Evolutionary conservation across 1,140 invertebrate genomes (phyloP), one percentile per base, ranked within the genome.

Genomic region (Bombus confusus): DNA sequence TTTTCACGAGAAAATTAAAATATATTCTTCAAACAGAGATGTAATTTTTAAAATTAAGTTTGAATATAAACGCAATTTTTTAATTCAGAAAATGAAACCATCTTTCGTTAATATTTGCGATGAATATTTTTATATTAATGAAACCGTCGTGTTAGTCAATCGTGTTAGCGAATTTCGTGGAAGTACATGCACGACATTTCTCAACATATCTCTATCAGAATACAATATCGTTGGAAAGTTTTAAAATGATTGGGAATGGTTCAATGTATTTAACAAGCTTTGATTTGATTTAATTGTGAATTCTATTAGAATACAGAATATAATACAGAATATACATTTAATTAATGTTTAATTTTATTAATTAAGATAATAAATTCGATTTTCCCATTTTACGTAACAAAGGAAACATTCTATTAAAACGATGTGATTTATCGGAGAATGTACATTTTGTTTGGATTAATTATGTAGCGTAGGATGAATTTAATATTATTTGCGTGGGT

Each of bases 61-160:
- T 57, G 1, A 28, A 75, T 75, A 52, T 75, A 37, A 74, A 74
- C 34, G 69, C 39, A 72, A 72, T 41, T 72, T 72, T 41, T 72
- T 4, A 0, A n/a, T 1, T 3, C 5, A 2, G 18, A 52, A 52
- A 22, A 25, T 41, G 6, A 12, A n/a, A n/a, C 4, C 10, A 3
- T 15, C 3, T 72, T n/a, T 12, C 18, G 22, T 12, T 22, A 69
- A 69, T 39, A 69, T 39, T 69, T 69, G 25, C 10, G 37, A 77
- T 25, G 28, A 12, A 18, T 25, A 15, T 25, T 78, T 78, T 78
- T 39, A 43, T 78, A n/a, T 41, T 62, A 62, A 59, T n/a, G 74
- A 76, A 39, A 15, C 13, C 12, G 52, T 12, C 2, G 2, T 8
- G 18, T 52, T 22, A 22, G 47, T 8, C 47, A 52, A 52, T 52